Conservation (phyloP, 2,113 vertebrate genomes). For the Lates calcarifer region DNA sequence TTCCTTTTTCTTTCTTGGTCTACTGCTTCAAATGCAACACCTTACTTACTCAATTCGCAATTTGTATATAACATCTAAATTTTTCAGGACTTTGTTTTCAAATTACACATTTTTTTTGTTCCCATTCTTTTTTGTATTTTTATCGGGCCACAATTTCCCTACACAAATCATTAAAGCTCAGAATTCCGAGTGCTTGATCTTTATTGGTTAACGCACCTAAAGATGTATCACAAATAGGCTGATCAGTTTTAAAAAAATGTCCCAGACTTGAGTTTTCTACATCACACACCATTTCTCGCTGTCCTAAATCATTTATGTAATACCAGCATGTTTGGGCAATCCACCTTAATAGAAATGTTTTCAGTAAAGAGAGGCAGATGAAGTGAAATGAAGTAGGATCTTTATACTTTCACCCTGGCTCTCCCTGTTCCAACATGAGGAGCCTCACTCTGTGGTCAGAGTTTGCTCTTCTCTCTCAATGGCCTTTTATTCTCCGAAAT, state of each 20-base stretch:
- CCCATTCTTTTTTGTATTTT: background rate
- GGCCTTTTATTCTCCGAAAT: slow-evolving; percentile 52
- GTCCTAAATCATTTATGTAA: slow-evolving; percentile 11
- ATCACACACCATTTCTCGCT: background rate
- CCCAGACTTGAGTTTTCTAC: background rate
- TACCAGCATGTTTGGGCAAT: slow-evolving; percentile 29
- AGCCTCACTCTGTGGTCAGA: slow-evolving; percentile 52
- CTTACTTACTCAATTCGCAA: background rate
- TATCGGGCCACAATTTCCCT: background rate
- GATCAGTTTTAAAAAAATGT: background rate
- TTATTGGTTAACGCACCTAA: background rate
- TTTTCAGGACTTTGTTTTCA: background rate
- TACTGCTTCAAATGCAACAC: background rate
- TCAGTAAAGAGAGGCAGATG: background rate
- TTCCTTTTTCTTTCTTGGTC: background rate
- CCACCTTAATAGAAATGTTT: background rate
- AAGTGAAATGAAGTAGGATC: slow-evolving; percentile 14
- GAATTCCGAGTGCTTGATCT: background rate
- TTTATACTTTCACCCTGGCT: slow-evolving; percentile 21
- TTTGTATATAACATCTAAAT: background rate
- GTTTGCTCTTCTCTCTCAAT: slow-evolving; percentile 53
- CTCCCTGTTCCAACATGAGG: slow-evolving; percentile 66
- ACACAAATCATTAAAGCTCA: background rate
- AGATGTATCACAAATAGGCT: background rate
- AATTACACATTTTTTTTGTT: background rate